Evolutionary conservation across 2,113 vertebrate genomes (phyloP), one percentile per base, ranked within the genome.

Genomic region (Thunnus thynnus): DNA sequence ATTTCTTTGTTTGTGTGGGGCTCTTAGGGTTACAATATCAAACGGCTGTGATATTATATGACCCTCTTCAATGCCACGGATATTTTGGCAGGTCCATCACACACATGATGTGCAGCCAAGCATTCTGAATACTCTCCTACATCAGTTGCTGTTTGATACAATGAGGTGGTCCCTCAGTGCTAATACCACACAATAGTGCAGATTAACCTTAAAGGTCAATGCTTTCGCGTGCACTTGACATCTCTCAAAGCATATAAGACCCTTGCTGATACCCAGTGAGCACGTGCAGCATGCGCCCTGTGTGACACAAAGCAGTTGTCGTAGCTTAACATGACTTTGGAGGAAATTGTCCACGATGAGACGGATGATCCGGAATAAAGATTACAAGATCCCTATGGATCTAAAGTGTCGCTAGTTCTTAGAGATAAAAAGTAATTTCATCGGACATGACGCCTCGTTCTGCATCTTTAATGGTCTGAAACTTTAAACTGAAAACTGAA

Each of bases 361-460:
- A 73, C 67, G 86, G 86, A 82, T 87, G 74, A 90, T 83, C 85
- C 2, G 12, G 41, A 13, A 16, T 12, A n/a, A 56, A 84, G 90
- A 88, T 86, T 90, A 86, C 41, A 65, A 78, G 76, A 76, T 78
- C 72, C 72, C 58, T 76, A 69, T 86, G 30, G 69, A 76, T 78
- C 58, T n/a, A 63, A 63, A 60, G 74, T 27, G 62, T 78, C 64
- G 55, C 22, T 63, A 27, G 20, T 72, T 86, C 69, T 72, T 75
- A 47, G 9, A 70, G 55, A 64, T 61, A 51, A 75, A 82, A 77
- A 64, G 70, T 84, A 13, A 78, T 50, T 70, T 54, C 50, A 57
- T 18, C 56, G 4, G 46, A 64, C 71, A 71, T 52, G 27, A 75
- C 70, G 50, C 17, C 11, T 68, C 20, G 16, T 32, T 7, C 13